Percentiles rank a stretch among this genome's conserved stretches.
Evolutionary conservation across 2,797 vertebrate genomes (phyloP).

Genomic region (Eulemur coronatus): DNA sequence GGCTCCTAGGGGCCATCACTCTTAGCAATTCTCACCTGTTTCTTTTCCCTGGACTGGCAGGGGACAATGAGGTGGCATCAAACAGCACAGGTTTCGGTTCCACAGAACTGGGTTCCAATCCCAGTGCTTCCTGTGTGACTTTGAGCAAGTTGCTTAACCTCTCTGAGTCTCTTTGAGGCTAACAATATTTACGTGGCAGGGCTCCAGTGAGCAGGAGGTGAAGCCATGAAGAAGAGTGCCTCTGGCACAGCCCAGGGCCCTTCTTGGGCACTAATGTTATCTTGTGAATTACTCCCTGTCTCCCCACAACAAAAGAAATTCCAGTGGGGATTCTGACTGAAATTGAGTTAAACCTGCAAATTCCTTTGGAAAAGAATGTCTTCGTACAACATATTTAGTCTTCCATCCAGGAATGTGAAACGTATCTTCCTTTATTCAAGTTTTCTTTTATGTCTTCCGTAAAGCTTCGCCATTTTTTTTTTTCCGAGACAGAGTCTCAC

Average conservation of each 20-base stretch:
- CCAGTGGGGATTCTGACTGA: not conserved
- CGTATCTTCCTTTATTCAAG: rapidly evolving
- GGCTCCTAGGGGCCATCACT: not conserved
- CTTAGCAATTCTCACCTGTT: not conserved
- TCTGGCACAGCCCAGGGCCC: not conserved
- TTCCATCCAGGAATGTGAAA: rapidly evolving
- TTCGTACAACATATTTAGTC: rapidly evolving
- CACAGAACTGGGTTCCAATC: not conserved
- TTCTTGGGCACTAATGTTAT: not conserved
- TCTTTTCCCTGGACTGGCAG: not conserved
- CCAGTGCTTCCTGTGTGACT: not conserved
- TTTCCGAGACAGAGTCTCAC: too few species aligned
- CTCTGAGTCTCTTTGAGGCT: not conserved
- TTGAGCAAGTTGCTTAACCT: too few species aligned
- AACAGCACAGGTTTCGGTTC: not conserved
- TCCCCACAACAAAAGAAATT: not conserved
- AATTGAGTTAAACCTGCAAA: rapidly evolving
- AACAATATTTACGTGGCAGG: rapidly evolving
- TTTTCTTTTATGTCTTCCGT: not conserved
- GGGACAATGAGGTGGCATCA: not conserved
- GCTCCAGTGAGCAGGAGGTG: not conserved
- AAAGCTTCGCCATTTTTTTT: too few species aligned
- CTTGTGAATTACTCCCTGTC: not conserved
- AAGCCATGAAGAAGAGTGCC: too few species aligned
- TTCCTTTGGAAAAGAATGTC: not conserved